These are phyloP conservation scores for Leiothrix lutea DNA, from an alignment of 2,113 vertebrate genomes.

Conservation along the genomic window DNA sequence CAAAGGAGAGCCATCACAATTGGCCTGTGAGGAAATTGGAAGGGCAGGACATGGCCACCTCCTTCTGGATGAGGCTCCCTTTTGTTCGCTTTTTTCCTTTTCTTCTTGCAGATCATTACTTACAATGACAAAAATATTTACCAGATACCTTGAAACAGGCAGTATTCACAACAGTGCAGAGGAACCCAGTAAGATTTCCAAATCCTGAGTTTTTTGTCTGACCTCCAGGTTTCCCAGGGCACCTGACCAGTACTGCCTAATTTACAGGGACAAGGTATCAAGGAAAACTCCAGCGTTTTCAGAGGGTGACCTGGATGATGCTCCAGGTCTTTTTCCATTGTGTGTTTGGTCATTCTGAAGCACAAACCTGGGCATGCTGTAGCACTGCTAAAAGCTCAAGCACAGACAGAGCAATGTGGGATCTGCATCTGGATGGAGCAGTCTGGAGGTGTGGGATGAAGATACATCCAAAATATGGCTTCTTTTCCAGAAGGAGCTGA, in stretches of 20 bases:
- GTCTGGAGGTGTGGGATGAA: neutral
- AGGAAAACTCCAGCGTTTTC: rapidly evolving
- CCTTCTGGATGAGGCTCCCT: constrained; percentile 9
- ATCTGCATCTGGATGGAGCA: neutral
- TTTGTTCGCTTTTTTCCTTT: constrained; percentile 16
- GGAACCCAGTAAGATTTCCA: constrained; percentile 73
- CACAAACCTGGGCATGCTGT: neutral
- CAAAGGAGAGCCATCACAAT: constrained; percentile 33
- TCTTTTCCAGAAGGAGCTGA: neutral
- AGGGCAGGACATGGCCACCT: constrained; percentile 55
- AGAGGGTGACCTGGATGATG: neutral
- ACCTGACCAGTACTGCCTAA: neutral
- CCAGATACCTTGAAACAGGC: constrained; percentile 71
- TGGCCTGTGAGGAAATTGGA: constrained; percentile 24
- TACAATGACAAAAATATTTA: constrained; percentile 63
- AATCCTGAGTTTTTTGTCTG: constrained; percentile 41
- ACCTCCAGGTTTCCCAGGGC: constrained; percentile 7
- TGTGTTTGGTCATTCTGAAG: neutral
- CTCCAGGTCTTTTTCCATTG: neutral
- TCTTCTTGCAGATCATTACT: constrained; percentile 62
- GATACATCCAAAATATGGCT: neutral
- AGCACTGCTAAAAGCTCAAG: neutral
- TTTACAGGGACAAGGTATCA: rapidly evolving
- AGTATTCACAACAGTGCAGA: constrained; percentile 54
- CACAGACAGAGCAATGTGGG: neutral